phyloP scores from a whole-genome alignment of 2,113 vertebrate species.

The Chascanopsetta lugubris region DNA sequence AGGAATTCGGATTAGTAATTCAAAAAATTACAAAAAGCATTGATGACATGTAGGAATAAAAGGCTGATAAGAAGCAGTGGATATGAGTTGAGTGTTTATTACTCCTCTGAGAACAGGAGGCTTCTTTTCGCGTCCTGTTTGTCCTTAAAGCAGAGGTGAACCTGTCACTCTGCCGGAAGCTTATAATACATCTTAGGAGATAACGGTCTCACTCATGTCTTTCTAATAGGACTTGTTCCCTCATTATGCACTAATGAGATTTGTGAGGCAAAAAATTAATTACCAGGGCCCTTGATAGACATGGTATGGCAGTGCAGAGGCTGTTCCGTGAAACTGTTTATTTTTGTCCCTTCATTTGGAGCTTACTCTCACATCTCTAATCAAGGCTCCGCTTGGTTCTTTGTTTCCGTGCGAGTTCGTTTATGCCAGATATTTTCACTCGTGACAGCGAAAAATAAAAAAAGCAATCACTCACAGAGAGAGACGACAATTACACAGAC shows the following conservation, averaged over 20 bases:
- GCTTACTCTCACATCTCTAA: neutral
- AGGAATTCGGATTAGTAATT: too few relatives aligned
- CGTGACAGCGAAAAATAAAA: neutral
- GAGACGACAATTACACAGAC: slow-evolving; percentile 5
- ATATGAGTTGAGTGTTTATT: slow-evolving; percentile 1
- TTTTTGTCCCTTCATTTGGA: neutral
- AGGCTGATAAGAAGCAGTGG: slow-evolving; percentile 2
- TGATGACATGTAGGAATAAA: too few relatives aligned
- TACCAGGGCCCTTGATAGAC: slow-evolving; percentile 36
- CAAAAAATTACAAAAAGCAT: too few relatives aligned
- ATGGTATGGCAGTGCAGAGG: slow-evolving; percentile 13
- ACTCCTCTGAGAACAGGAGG: neutral
- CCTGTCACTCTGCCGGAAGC: slow-evolving; percentile 12
- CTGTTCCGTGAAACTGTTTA: slow-evolving; percentile 24
- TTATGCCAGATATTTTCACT: slow-evolving; percentile 4
- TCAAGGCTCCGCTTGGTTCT: neutral
- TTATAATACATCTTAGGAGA: slow-evolving; percentile 21
- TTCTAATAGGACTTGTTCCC: slow-evolving; percentile 52
- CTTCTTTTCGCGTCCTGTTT: neutral
- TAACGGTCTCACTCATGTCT: slow-evolving; percentile 33
- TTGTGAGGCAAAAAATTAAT: slow-evolving; percentile 63
- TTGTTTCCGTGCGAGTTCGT: neutral
- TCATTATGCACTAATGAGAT: slow-evolving; percentile 63
- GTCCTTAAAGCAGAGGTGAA: slow-evolving; percentile 18
- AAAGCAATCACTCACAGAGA: slow-evolving; percentile 2